Conservation (phyloP, 2,888 invertebrate genomes). For the Cosmia trapezina region DNA sequence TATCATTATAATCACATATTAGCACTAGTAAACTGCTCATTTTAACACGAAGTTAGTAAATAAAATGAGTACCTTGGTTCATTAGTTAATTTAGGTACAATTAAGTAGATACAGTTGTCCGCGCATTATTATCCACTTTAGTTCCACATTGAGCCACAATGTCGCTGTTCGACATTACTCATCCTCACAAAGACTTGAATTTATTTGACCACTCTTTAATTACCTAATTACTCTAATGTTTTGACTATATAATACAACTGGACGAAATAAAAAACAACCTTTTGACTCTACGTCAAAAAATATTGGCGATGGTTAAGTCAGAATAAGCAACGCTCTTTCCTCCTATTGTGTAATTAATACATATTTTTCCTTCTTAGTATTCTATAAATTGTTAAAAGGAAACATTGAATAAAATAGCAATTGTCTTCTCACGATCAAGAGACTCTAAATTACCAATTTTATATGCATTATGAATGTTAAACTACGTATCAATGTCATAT, state of each 20-base stretch:
- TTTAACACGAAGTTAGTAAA: constrained; percentile 12
- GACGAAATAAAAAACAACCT: not conserved
- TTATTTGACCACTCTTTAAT: constrained; percentile 15
- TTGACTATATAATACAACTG: not conserved
- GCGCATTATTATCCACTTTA: constrained; percentile 50
- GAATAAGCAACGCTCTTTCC: constrained; percentile 26
- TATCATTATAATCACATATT: not conserved
- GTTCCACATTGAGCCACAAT: constrained; percentile 41
- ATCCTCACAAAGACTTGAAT: constrained; percentile 41
- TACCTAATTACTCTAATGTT: constrained; percentile 15
- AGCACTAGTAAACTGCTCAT: not conserved
- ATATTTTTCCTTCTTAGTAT: constrained; percentile 5
- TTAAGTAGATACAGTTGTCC: constrained; percentile 28
- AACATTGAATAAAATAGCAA: constrained; percentile 2
- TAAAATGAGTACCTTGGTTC: constrained; percentile 31
- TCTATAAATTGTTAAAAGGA: constrained; percentile 5
- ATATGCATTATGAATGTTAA: constrained; percentile 7
- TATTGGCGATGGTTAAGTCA: not conserved
- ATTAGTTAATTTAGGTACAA: constrained; percentile 52
- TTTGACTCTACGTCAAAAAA: not conserved
- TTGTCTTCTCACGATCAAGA: constrained; percentile 22
- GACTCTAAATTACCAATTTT: constrained; percentile 11
- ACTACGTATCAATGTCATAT: constrained; percentile 12
- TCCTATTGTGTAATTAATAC: constrained; percentile 9
- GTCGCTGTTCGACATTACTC: constrained; percentile 39